Base-by-base conservation (phyloP, 2,888 invertebrate species). In the Saturnia japonica region DNA sequence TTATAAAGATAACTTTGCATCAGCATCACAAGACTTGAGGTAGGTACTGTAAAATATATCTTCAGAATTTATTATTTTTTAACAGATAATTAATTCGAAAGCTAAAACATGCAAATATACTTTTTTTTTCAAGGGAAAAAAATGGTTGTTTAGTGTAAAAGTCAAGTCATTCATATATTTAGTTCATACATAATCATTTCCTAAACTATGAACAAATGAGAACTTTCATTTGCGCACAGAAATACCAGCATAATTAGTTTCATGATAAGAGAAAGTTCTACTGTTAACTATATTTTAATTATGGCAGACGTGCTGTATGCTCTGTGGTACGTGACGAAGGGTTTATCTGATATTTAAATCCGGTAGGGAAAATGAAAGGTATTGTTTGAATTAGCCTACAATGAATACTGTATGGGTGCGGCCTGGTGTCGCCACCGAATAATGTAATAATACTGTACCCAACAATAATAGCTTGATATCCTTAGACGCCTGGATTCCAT, bases 391-490 rank as follows among this genome's bases (percentile, higher is more conserved):
- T 71, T 47, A 51, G 75, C 73, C 75, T 78, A 72, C 70, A 75
- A 78, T 77, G 79, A 72, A 67, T 72, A 78, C 78, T 79, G 80
- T 82, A 87, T 88, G 91, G 93, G 92, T 91, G 93, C 92, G 93
- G 93, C 86, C 89, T 80, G 72, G 67, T 69, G 76, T 74, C 72
- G 76, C 72, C 70, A 74, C 74, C 70, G 75, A 76, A 75, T 76
- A 78, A 76, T 73, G 71, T 71, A 74, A 72, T 69, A 76, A 76
- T 69, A 76, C 74, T 96, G 95, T 96, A 99, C 99, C 99, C 93
- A 99, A 95, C 83, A 99, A 96, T 83, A 99, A 95, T 83, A 99
- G 96, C 95, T 99, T 99, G 91, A 99, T 99, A 95, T 99, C 99
- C 95, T 99, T 99, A 86, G 99, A 99, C 75, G 99, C 99, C 93